Evolutionary conservation across 2,113 vertebrate genomes (phyloP).

Genomic region (Chionodraco myersi): DNA sequence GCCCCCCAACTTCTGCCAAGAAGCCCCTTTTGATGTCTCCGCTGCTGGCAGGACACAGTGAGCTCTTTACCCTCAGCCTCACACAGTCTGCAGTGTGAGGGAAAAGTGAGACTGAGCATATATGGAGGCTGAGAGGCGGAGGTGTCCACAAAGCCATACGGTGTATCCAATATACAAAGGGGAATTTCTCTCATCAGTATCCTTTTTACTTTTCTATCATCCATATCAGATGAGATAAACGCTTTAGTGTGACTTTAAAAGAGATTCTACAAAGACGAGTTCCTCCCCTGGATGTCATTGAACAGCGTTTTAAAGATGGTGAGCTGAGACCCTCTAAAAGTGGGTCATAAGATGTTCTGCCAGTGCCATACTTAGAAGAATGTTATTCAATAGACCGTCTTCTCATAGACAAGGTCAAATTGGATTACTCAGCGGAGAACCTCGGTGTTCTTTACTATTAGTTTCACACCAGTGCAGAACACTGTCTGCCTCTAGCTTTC

Average conservation of each 20-base stretch:
- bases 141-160: slow-evolving; percentile 63
- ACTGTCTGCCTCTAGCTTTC: slow-evolving; percentile 48
- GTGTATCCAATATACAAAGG: slow-evolving; percentile 30
- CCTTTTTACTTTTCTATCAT: slow-evolving; percentile 1
- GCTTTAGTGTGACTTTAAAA: slow-evolving; percentile 12
- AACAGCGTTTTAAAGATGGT: slow-evolving; percentile 54
- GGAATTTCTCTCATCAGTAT: slow-evolving; percentile 2
- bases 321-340: slow-evolving; percentile 55
- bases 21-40: slow-evolving; percentile 67
- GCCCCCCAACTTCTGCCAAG: slow-evolving; percentile 60
- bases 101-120: slow-evolving; percentile 51
- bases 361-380: slow-evolving; percentile 51
- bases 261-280: slow-evolving; percentile 29
- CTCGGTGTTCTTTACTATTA: slow-evolving; percentile 69
- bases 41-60: slow-evolving; percentile 61
- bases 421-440: slow-evolving; percentile 68
- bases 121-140: slow-evolving; percentile 30
- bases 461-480: slow-evolving; percentile 62
- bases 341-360: slow-evolving; percentile 69
- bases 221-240: slow-evolving; percentile 22
- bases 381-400: slow-evolving; percentile 57
- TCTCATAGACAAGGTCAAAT: slow-evolving; percentile 73
- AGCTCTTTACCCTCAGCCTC: slow-evolving; percentile 81
- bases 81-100: slow-evolving; percentile 65
- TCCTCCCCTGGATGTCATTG: slow-evolving; percentile 19